Percentiles rank a stretch among this genome's conserved stretches.
phyloP scores from a whole-genome alignment of 1,140 invertebrate genomes.

The Drosophila parabipectinata region DNA sequence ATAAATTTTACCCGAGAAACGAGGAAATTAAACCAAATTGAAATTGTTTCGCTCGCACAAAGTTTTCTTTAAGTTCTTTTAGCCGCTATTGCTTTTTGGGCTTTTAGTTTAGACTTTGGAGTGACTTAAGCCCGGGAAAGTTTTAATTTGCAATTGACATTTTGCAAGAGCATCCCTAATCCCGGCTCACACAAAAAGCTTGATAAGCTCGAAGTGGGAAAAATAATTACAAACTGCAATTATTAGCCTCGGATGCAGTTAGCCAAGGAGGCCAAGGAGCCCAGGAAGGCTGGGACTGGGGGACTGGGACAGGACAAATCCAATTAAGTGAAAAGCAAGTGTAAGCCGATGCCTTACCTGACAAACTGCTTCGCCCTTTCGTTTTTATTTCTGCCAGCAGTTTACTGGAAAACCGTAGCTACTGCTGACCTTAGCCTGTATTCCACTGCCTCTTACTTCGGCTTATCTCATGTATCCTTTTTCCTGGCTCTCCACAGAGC shows the following conservation, averaged over 20 bases:
- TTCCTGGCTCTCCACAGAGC: constrained; percentile 12
- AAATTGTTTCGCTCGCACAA: constrained; percentile 66
- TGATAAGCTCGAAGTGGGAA: constrained; percentile 7
- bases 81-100: constrained; percentile 19
- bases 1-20: constrained; percentile 39
- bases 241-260: constrained; percentile 61
- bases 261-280: constrained; percentile 8
- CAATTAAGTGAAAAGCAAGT: constrained; percentile 82
- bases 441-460: neutral
- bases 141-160: constrained; percentile 54
- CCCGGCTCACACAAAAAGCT: neutral
- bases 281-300: neutral
- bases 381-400: constrained; percentile 5
- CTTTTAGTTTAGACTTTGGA: neutral
- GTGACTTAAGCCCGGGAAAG: constrained; percentile 20
- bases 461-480: neutral
- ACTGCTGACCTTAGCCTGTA: constrained; percentile 34
- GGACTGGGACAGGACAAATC: constrained; percentile 66
- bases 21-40: constrained; percentile 80
- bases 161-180: constrained; percentile 42
- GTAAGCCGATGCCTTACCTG: constrained; percentile 69
- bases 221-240: constrained; percentile 82
- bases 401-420: constrained; percentile 48
- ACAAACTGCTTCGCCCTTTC: constrained; percentile 11
- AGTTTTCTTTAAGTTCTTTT: constrained; percentile 23